Conservation (phyloP, 2,888 invertebrate species). For the Stenodera caucasica region DNA sequence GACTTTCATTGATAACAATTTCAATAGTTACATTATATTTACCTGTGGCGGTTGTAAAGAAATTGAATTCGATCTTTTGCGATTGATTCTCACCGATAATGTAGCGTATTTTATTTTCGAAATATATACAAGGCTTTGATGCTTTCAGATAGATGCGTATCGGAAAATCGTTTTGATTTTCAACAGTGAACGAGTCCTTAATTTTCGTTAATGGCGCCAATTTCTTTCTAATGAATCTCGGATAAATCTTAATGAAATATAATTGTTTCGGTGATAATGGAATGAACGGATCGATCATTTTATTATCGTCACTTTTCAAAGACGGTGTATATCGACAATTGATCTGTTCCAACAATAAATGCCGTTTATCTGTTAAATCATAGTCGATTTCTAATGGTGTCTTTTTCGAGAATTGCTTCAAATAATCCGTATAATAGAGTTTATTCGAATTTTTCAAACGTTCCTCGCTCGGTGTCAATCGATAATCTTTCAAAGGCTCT, state of each 20-base stretch:
- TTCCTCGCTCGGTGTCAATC: conserved; percentile 33
- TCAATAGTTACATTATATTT: conserved; percentile 51
- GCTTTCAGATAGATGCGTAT: conserved; percentile 39
- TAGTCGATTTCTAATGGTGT: conserved; percentile 11
- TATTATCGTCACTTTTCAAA: neutral
- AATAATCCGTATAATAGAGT: conserved; percentile 28
- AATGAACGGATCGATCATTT: conserved; percentile 31
- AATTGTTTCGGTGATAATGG: conserved; percentile 54
- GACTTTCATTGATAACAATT: conserved; percentile 54
- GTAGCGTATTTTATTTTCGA: conserved; percentile 33
- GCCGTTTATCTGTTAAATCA: conserved; percentile 23
- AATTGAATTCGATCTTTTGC: conserved; percentile 38
- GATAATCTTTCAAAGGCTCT: conserved; percentile 39
- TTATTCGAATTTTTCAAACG: conserved; percentile 30
- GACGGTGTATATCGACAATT: neutral
- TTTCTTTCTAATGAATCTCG: conserved; percentile 46
- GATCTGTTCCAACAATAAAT: conserved; percentile 16
- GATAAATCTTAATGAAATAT: conserved; percentile 51
- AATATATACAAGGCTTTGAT: conserved; percentile 35
- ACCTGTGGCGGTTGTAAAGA: conserved; percentile 41
- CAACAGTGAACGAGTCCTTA: conserved; percentile 44
- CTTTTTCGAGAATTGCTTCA: neutral
- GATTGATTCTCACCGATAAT: conserved; percentile 32
- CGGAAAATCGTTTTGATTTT: conserved; percentile 52
- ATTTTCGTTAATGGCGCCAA: conserved; percentile 45